Evolutionary conservation across 2,113 vertebrate genomes (phyloP).

Genomic region (Aldabrachelys gigantea): DNA sequence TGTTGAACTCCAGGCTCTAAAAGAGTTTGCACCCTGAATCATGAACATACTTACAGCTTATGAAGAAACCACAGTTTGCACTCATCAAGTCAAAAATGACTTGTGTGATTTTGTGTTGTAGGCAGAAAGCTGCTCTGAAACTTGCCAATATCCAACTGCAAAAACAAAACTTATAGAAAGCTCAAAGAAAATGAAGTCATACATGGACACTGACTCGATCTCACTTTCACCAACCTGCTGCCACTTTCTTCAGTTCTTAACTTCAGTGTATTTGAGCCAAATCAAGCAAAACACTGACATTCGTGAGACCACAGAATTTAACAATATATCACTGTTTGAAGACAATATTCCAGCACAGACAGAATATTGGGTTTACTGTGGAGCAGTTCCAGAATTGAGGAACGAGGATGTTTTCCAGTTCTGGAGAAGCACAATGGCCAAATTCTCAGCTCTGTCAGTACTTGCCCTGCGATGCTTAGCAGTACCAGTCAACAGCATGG

Average conservation of each 20-base stretch:
- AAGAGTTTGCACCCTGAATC: neutral
- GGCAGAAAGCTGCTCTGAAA: neutral
- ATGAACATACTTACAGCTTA: neutral
- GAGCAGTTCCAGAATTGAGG: neutral
- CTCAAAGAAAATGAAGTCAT: neutral
- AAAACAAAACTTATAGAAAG: neutral
- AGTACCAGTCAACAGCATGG: neutral
- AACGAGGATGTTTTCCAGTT: neutral
- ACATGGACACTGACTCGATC: neutral
- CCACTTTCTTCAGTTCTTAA: neutral
- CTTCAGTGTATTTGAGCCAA: neutral
- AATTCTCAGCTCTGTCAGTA: neutral
- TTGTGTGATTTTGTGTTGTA: neutral
- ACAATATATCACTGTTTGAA: neutral
- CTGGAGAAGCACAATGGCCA: neutral
- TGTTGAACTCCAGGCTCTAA: neutral
- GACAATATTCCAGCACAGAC: neutral
- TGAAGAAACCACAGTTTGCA: neutral
- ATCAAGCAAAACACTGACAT: neutral
- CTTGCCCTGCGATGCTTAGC: neutral
- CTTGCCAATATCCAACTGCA: neutral
- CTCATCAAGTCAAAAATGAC: neutral
- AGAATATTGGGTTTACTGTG: neutral
- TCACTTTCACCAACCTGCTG: neutral
- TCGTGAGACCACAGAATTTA: neutral